phyloP scores from a whole-genome alignment of 1,140 invertebrate species.

The Leptinotarsa defecta region DNA sequence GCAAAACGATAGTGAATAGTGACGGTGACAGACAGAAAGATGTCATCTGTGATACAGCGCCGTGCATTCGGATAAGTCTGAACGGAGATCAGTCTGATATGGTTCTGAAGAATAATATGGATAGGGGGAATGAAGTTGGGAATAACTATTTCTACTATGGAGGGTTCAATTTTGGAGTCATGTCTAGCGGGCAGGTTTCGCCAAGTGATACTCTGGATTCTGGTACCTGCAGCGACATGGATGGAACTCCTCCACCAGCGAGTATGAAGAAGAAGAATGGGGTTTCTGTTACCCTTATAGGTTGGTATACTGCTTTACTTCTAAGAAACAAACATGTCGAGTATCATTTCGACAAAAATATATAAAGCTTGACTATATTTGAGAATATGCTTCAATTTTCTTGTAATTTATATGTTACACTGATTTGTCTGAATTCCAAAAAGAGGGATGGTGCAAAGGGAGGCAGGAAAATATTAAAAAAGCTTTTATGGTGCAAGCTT shows the following conservation, averaged over 20 bases:
- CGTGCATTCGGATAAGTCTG: slow-evolving; percentile 60
- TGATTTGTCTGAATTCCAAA: no score
- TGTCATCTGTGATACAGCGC: slow-evolving; percentile 24
- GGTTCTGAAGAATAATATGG: slow-evolving; percentile 38
- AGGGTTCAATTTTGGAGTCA: slow-evolving; percentile 55
- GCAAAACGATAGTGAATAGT: slow-evolving; percentile 11
- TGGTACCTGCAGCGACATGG: slow-evolving; percentile 80
- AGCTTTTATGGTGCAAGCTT: no score
- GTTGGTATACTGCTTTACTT: slow-evolving; percentile 22
- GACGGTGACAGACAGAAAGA: neutral
- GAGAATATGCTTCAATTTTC: no score
- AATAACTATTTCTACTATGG: slow-evolving; percentile 63
- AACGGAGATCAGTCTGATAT: slow-evolving; percentile 40
- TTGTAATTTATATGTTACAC: no score
- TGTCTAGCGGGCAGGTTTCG: slow-evolving; percentile 78
- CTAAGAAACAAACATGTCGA: no score
- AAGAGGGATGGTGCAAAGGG: no score
- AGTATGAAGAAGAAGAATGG: slow-evolving; percentile 66
- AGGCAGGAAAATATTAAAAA: no score
- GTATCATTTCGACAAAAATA: no score
- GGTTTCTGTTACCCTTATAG: slow-evolving; percentile 57
- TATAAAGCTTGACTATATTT: no score
- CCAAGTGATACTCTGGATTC: slow-evolving; percentile 79
- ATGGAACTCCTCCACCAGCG: slow-evolving; percentile 72
- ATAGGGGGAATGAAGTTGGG: slow-evolving; percentile 44